A percentile compares a stretch with the other conserved stretches of the same genome.
Conservation (phyloP, 2,888 invertebrate species). For the Latrodectus hesperus region DNA sequence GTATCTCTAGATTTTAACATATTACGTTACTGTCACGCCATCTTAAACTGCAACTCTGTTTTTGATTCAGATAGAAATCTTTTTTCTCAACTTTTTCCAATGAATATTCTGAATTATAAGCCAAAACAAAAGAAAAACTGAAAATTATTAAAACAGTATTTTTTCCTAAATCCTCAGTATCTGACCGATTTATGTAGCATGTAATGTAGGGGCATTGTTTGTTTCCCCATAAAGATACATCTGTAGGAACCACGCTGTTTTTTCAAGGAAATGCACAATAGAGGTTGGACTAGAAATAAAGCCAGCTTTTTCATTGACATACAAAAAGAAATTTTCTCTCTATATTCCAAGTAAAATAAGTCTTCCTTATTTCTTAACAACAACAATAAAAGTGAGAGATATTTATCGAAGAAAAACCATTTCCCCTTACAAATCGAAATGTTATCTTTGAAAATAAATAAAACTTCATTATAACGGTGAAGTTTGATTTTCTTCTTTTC, state of each 20-base stretch:
- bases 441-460: too few species aligned
- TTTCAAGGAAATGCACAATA: not conserved
- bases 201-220: not conserved
- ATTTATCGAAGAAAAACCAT: too few species aligned
- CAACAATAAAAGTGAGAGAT: too few species aligned
- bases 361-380: not conserved
- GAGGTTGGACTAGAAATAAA: not conserved
- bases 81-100: not conserved
- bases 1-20: not conserved
- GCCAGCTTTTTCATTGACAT: not conserved
- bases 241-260: not conserved
- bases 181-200: not conserved
- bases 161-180: too few species aligned
- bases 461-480: too few species aligned
- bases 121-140: not conserved
- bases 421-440: too few species aligned
- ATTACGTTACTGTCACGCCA: not conserved
- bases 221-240: not conserved
- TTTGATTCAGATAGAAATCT: not conserved
- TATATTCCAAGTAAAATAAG: not conserved
- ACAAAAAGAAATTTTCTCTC: conserved; percentile 3
- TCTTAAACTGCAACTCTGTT: not conserved
- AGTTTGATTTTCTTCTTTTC: too few species aligned
- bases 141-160: too few species aligned
- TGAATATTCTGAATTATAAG: not conserved